Evolutionary conservation across 2,888 invertebrate species (phyloP).

Genomic region (Nipponacmea schrenckii): DNA sequence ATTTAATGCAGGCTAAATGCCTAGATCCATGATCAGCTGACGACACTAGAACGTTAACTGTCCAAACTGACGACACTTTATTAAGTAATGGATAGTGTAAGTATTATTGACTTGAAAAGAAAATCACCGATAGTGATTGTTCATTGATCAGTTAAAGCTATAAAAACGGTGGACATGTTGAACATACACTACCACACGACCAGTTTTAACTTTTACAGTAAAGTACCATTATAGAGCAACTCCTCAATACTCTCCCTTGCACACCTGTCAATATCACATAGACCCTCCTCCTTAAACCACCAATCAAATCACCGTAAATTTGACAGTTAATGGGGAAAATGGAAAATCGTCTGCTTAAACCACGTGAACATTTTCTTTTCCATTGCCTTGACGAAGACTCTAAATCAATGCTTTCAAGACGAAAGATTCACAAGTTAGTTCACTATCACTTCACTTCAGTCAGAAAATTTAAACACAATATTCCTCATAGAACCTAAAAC

Average conservation of each 20-base stretch:
- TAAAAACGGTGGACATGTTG: neutral
- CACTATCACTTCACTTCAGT: too few relatives aligned
- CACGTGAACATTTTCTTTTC: neutral
- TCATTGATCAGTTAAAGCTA: neutral
- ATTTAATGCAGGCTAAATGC: neutral
- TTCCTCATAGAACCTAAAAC: neutral
- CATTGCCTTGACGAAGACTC: neutral
- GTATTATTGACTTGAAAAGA: neutral
- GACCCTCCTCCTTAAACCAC: neutral
- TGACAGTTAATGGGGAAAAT: neutral
- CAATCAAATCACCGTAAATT: conserved; percentile 4
- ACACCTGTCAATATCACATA: neutral
- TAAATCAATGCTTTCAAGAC: neutral
- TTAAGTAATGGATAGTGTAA: neutral
- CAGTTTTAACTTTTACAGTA: neutral
- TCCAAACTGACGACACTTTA: neutral
- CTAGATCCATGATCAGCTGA: neutral
- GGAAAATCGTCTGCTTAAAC: neutral
- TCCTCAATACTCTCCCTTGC: neutral
- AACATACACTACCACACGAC: neutral
- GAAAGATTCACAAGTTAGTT: neutral
- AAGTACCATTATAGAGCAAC: neutral
- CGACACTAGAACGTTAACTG: neutral
- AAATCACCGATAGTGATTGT: neutral
- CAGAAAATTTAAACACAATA: neutral